phyloP scores from a whole-genome alignment of 2,888 invertebrate species.

The Bursaphelenchus okinawaensis region DNA sequence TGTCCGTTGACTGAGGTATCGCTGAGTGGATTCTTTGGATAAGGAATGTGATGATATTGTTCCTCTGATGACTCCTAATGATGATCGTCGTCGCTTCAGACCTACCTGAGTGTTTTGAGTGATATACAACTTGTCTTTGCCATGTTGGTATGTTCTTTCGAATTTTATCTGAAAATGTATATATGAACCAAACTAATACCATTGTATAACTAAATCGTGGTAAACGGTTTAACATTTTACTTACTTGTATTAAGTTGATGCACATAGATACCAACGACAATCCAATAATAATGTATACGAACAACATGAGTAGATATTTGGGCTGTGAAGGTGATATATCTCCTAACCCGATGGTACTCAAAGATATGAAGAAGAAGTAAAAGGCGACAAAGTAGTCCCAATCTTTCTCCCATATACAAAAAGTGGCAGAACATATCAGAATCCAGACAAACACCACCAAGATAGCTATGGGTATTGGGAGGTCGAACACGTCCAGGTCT shows the following conservation, averaged over 20 bases:
- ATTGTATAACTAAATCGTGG: background rate
- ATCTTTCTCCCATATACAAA: constrained; percentile 61
- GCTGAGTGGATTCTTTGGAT: constrained; percentile 29
- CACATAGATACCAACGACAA: constrained; percentile 92
- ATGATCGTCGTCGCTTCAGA: constrained; percentile 19
- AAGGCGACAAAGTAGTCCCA: constrained; percentile 88
- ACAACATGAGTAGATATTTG: constrained; percentile 80
- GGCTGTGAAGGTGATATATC: constrained; percentile 68
- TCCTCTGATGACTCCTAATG: constrained; percentile 26
- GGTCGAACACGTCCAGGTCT: constrained; percentile 25
- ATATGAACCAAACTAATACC: background rate
- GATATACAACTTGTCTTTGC: constrained; percentile 21
- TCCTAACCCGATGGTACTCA: constrained; percentile 60
- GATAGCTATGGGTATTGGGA: constrained; percentile 84
- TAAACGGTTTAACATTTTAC: background rate
- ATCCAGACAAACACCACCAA: constrained; percentile 78
- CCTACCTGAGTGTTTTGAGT: background rate
- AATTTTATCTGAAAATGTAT: constrained; percentile 25
- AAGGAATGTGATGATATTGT: constrained; percentile 20
- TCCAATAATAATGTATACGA: constrained; percentile 88
- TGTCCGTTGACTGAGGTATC: constrained; percentile 25
- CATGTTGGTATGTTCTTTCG: constrained; percentile 47
- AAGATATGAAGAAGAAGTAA: constrained; percentile 92
- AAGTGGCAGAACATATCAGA: constrained; percentile 76
- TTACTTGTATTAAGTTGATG: constrained; percentile 82